These are phyloP conservation scores for Phymatocera aterrima DNA, from an alignment of 2,888 invertebrate species.

Conservation along the genomic window DNA sequence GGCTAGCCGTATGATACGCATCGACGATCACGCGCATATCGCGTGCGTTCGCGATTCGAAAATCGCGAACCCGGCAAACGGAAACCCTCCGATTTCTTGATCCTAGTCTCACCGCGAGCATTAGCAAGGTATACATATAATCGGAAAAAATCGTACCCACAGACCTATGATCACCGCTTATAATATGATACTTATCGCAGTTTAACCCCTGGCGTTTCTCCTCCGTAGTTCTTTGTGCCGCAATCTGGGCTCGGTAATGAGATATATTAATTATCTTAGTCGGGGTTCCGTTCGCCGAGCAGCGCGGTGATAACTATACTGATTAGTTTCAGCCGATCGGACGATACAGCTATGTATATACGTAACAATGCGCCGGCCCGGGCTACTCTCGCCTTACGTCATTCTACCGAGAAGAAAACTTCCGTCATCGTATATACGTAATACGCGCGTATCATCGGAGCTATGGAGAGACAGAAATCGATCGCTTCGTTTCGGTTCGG, in stretches of 20 bases:
- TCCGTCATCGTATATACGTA: slow-evolving; percentile 44
- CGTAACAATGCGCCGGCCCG: too few species aligned
- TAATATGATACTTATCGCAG: not conserved
- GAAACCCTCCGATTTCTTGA: not conserved
- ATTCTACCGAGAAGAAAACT: slow-evolving; percentile 37
- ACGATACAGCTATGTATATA: too few species aligned
- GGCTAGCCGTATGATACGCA: not conserved
- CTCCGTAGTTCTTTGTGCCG: slow-evolving; percentile 1
- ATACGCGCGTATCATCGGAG: too few species aligned
- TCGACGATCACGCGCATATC: too few species aligned
- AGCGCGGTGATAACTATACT: slow-evolving; percentile 36
- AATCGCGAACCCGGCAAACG: slow-evolving; percentile 6
- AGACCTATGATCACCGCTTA: not conserved
- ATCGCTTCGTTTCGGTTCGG: too few species aligned
- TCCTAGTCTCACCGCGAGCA: not conserved
- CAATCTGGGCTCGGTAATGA: slow-evolving; percentile 29
- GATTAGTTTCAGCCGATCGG: slow-evolving; percentile 36
- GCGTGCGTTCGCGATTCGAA: not conserved
- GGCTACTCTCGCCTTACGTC: not conserved
- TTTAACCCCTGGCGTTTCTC: slow-evolving; percentile 32
- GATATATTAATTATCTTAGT: slow-evolving; percentile 29
- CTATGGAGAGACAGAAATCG: too few species aligned
- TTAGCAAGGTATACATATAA: not conserved
- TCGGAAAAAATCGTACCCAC: not conserved
- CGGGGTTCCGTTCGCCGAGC: not conserved